Evolutionary conservation across 1,140 invertebrate species (phyloP).

Genomic region (Caenorhabditis inopinata): DNA sequence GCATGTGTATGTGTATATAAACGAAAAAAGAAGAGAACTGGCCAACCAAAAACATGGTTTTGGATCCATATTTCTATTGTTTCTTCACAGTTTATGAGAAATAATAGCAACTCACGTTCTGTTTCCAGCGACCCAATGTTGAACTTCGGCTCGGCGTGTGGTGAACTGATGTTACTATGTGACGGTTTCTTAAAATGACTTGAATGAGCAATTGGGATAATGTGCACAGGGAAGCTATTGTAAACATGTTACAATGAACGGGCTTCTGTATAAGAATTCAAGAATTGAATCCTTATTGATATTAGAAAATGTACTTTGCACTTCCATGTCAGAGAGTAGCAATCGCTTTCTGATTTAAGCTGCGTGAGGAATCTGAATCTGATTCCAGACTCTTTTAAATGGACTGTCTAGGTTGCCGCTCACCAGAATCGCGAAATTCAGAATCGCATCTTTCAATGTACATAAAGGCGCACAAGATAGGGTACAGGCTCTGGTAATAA

Average conservation of each 20-base stretch:
- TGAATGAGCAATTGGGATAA: neutral
- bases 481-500: no score
- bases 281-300: no score
- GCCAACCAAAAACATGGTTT: neutral
- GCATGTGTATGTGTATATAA: slow-evolving; percentile 21
- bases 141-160: slow-evolving; percentile 13
- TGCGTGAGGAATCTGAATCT: no score
- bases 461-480: no score
- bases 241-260: no score
- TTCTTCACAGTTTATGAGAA: neutral
- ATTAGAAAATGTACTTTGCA: no score
- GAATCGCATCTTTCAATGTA: neutral
- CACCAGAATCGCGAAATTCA: neutral
- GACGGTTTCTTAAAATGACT: slow-evolving; percentile 28
- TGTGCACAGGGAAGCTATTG: no score
- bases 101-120: neutral
- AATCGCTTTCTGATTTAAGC: no score
- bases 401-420: no score
- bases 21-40: neutral
- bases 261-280: no score
- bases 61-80: neutral
- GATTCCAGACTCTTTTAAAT: no score
- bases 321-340: no score
- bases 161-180: slow-evolving; percentile 8
- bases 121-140: slow-evolving; percentile 16